Percentiles rank a stretch among this genome's conserved stretches.
phyloP scores from a whole-genome alignment of 1,140 invertebrate species.

The Anagrus nilaparvatae region DNA sequence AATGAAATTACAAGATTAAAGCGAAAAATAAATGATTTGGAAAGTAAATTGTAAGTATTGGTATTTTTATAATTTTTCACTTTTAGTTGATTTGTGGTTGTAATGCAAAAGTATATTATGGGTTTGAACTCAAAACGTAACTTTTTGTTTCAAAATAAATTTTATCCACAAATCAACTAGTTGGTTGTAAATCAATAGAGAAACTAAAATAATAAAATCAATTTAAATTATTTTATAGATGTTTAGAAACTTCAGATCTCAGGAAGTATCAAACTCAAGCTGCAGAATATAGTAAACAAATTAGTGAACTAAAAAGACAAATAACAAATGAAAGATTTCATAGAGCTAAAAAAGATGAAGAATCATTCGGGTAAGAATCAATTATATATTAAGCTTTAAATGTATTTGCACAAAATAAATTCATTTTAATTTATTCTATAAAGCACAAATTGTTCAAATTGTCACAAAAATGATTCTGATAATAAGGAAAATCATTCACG shows the following conservation, averaged over 20 bases:
- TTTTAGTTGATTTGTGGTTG: too few relatives aligned
- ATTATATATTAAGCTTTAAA: conserved; percentile 3
- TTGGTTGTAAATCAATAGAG: conserved; percentile 7
- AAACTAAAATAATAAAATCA: too few relatives aligned
- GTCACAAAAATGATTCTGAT: too few relatives aligned
- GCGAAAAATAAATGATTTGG: conserved; percentile 37
- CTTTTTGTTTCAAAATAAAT: not conserved
- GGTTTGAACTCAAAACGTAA: not conserved
- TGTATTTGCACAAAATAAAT: not conserved
- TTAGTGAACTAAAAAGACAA: conserved; percentile 43
- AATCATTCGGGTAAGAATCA: conserved; percentile 28
- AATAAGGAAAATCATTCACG: too few relatives aligned
- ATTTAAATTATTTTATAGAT: conserved; percentile 29
- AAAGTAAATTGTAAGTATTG: conserved; percentile 47
- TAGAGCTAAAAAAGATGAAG: conserved; percentile 31
- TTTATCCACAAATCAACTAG: not conserved
- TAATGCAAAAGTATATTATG: too few relatives aligned
- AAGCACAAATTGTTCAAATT: too few relatives aligned
- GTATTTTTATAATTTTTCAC: too few relatives aligned
- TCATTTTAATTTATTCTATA: conserved; percentile 2
- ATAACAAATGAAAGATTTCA: conserved; percentile 47
- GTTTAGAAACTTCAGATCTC: conserved; percentile 39
- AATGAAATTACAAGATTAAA: conserved; percentile 40
- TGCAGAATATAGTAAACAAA: conserved; percentile 44
- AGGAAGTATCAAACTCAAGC: conserved; percentile 45